A percentile compares a stretch with the other conserved stretches of the same genome.
These are phyloP conservation scores for Danio jaintianensis DNA, from an alignment of 2,797 vertebrate species.

Conservation along the genomic window DNA sequence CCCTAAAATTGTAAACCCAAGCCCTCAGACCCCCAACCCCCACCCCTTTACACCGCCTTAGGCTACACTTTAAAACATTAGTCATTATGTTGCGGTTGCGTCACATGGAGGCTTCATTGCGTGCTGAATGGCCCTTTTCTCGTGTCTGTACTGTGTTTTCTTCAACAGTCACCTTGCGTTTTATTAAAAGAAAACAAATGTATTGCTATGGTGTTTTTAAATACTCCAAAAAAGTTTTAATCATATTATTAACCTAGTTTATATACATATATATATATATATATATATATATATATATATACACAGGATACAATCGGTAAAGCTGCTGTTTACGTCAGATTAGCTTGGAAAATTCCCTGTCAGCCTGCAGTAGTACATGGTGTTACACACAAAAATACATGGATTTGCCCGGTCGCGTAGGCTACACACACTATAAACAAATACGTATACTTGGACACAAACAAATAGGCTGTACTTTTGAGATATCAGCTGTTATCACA, in stretches of 20 bases:
- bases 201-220: neutral
- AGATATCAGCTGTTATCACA: constrained; percentile 94
- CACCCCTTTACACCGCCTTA: neutral
- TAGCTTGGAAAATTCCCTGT: constrained; percentile 51
- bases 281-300: too few relatives aligned
- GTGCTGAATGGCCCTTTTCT: constrained; percentile 77
- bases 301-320: constrained; percentile 9
- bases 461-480: constrained; percentile 89
- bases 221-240: too few relatives aligned
- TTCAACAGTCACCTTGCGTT: constrained; percentile 57
- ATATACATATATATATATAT: too few relatives aligned
- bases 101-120: constrained; percentile 76
- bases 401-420: constrained; percentile 63
- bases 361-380: constrained; percentile 87
- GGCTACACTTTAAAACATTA: constrained; percentile 63
- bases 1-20: constrained; percentile 20
- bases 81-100: constrained; percentile 70
- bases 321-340: constrained; percentile 61
- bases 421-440: constrained; percentile 34
- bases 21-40: constrained; percentile 42
- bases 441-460: constrained; percentile 58
- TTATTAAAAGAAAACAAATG: constrained; percentile 3
- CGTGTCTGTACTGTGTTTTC: constrained; percentile 75
- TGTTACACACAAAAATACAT: constrained; percentile 71
- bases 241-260: neutral